Conservation (phyloP, 2,113 vertebrate genomes). For the Limanda limanda region DNA sequence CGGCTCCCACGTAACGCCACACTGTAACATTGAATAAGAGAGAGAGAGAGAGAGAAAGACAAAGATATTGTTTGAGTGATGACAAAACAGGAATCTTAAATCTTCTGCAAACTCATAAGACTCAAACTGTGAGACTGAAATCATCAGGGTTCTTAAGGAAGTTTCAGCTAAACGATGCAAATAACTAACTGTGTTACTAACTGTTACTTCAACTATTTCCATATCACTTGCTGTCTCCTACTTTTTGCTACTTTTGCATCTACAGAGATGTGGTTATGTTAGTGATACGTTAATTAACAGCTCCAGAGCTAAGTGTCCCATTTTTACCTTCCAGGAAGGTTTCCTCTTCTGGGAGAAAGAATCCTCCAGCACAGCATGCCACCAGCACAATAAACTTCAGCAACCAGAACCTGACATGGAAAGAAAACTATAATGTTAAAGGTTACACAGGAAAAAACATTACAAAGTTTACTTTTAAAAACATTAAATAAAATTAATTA, state of each 20-base stretch:
- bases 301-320: neutral
- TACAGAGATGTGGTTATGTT: neutral
- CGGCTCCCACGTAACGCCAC: slow-evolving; percentile 92
- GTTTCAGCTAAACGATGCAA: too few relatives aligned
- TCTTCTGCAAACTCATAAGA: too few relatives aligned
- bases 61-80: neutral
- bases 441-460: neutral
- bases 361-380: slow-evolving; percentile 93
- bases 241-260: neutral
- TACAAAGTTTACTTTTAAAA: neutral
- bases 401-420: slow-evolving; percentile 91
- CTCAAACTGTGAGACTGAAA: too few relatives aligned
- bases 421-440: neutral
- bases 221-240: neutral
- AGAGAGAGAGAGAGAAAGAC: slow-evolving; percentile 2
- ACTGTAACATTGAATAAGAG: slow-evolving; percentile 75
- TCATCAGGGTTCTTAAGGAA: too few relatives aligned
- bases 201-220: neutral
- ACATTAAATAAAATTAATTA: too few relatives aligned
- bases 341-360: slow-evolving; percentile 93
- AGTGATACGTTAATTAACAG: neutral
- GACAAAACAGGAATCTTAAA: neutral
- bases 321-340: slow-evolving; percentile 92
- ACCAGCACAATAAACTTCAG: slow-evolving; percentile 90
- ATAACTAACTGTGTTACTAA: too few relatives aligned